Percentiles rank a stretch among this genome's conserved stretches.
phyloP scores from a whole-genome alignment of 2,113 vertebrate genomes.

The Dipodomys spectabilis region DNA sequence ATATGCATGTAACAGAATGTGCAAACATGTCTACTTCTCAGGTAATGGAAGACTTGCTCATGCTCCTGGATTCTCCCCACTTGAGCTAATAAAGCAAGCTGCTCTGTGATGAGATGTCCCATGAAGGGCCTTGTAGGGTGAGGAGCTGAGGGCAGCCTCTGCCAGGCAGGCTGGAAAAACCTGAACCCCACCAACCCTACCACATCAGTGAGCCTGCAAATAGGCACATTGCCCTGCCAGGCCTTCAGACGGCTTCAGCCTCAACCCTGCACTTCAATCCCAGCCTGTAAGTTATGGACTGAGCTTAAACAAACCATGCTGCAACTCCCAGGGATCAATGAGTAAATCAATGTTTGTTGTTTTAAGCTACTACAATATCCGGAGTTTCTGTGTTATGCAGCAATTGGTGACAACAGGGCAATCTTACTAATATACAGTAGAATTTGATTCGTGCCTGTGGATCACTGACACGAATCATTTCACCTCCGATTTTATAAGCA shows the following conservation, averaged over 20 bases:
- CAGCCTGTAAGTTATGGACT: neutral
- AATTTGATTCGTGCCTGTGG: neutral
- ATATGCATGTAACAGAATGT: neutral
- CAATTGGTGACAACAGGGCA: neutral
- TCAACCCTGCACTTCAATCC: neutral
- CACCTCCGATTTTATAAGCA: neutral
- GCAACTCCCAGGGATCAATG: neutral
- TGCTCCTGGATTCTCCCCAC: neutral
- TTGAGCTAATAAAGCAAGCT: neutral
- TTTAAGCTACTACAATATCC: neutral
- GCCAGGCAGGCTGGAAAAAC: rapidly evolving
- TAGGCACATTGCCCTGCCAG: neutral
- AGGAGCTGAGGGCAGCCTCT: neutral
- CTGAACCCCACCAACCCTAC: neutral
- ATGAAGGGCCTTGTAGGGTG: neutral
- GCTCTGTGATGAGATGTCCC: rapidly evolving
- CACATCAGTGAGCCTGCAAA: neutral
- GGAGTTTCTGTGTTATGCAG: neutral
- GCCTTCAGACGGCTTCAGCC: neutral
- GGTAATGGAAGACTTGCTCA: neutral
- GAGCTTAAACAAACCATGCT: neutral
- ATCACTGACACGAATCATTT: neutral
- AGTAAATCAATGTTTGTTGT: neutral
- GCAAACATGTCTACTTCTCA: neutral
- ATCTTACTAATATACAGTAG: neutral